Percentiles rank a stretch among this genome's conserved stretches.
Evolutionary conservation across 2,797 vertebrate species (phyloP).

Genomic region (Chelidonichthys spinosus): DNA sequence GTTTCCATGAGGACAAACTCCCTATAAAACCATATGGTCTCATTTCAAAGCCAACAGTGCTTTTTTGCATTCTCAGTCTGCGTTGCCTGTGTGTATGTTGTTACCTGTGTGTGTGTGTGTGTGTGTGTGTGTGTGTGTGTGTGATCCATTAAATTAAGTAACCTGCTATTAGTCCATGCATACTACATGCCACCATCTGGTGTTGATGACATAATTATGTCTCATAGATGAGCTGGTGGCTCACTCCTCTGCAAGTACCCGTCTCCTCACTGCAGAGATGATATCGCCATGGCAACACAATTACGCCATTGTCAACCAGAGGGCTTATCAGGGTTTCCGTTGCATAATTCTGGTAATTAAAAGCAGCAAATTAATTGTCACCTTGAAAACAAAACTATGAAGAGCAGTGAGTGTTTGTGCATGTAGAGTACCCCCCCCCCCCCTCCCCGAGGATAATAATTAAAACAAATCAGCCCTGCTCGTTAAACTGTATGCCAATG

Average conservation of each 20-base stretch:
- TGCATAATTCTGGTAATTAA: background rate
- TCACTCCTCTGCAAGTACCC: background rate
- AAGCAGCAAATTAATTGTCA: background rate
- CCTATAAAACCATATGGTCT: constrained; percentile 19
- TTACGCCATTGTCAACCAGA: constrained; percentile 4
- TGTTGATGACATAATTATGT: background rate
- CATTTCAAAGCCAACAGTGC: constrained; percentile 22
- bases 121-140: background rate
- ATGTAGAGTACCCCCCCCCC: no score
- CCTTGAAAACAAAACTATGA: no score
- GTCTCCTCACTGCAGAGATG: background rate
- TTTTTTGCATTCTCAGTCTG: background rate
- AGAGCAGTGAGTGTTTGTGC: no score
- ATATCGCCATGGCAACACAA: background rate
- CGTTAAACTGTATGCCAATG: background rate
- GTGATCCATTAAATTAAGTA: background rate
- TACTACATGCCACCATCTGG: constrained; percentile 15
- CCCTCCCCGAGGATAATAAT: background rate
- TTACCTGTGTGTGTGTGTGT: background rate
- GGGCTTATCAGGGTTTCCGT: background rate
- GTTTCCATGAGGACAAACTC: constrained; percentile 19
- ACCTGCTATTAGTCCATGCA: constrained; percentile 10
- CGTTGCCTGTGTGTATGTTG: background rate
- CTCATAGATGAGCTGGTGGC: background rate
- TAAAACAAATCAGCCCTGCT: background rate